phyloP scores from a whole-genome alignment of 2,888 invertebrate species.

The Oxycera nigricornis region DNA sequence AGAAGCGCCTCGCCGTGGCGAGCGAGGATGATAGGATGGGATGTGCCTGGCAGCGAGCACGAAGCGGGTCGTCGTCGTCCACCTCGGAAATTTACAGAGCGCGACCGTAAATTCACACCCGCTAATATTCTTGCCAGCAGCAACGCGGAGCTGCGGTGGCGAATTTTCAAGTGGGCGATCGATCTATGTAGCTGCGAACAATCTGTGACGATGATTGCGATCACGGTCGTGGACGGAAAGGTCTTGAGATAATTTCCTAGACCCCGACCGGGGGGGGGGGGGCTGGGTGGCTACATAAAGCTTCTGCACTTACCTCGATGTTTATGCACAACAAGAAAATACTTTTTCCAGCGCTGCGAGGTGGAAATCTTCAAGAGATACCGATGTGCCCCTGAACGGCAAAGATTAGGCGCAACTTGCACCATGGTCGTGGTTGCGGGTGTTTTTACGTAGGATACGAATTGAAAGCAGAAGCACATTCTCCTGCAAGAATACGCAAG shows the following conservation, averaged over 20 bases:
- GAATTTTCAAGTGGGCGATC: slow-evolving; percentile 30
- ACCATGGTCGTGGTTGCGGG: too few species aligned
- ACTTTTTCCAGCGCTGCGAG: too few species aligned
- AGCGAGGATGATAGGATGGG: slow-evolving; percentile 15
- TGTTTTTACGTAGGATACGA: too few species aligned
- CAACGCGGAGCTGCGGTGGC: neutral
- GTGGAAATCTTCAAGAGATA: too few species aligned
- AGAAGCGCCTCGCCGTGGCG: slow-evolving; percentile 22
- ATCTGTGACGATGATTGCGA: too few species aligned
- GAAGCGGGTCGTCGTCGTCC: neutral
- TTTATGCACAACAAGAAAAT: too few species aligned
- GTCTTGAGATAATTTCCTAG: slow-evolving; percentile 29
- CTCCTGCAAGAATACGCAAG: too few species aligned
- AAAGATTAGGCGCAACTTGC: too few species aligned
- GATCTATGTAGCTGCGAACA: neutral
- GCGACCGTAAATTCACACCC: slow-evolving; percentile 2
- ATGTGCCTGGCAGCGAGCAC: neutral
- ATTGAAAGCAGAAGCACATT: too few species aligned
- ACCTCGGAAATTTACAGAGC: slow-evolving; percentile 16
- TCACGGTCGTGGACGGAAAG: neutral
- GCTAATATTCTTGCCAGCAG: neutral
- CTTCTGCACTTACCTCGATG: too few species aligned
- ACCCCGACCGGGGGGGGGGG: slow-evolving; percentile 19
- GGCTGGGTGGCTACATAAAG: too few species aligned
- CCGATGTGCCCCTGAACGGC: too few species aligned